Conservation (phyloP, 2,888 invertebrate genomes). For the Kryphioiulus occultus region DNA sequence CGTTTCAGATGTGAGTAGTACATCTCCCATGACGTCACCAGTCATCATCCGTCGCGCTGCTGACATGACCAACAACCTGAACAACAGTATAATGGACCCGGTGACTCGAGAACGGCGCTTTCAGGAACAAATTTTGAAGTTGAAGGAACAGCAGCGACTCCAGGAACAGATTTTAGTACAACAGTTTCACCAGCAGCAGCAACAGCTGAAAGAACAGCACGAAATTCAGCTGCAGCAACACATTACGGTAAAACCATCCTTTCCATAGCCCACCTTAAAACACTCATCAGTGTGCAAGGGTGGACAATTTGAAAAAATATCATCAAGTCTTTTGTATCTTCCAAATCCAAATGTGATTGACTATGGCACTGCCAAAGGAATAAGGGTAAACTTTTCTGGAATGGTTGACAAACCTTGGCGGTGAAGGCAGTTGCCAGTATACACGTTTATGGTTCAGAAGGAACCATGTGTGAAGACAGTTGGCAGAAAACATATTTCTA, state of each 20-base stretch:
- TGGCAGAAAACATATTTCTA: too few relatives aligned
- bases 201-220: constrained; percentile 88
- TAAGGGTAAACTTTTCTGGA: too few relatives aligned
- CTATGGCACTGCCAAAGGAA: too few relatives aligned
- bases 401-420: too few relatives aligned
- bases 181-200: constrained; percentile 89
- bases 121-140: constrained; percentile 77
- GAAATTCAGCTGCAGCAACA: constrained; percentile 88
- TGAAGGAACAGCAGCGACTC: constrained; percentile 92
- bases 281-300: neutral
- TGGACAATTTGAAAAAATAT: too few relatives aligned
- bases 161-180: constrained; percentile 90
- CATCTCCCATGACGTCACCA: constrained; percentile 53
- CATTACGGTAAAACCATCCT: constrained; percentile 72
- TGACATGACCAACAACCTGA: constrained; percentile 52
- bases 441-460: too few relatives aligned
- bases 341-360: too few relatives aligned
- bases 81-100: constrained; percentile 58
- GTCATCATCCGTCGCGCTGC: constrained; percentile 50
- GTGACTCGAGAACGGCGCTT: constrained; percentile 70
- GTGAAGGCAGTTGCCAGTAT: too few relatives aligned
- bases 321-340: too few relatives aligned
- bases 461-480: too few relatives aligned
- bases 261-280: neutral
- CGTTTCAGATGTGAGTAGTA: constrained; percentile 51